Conservation (phyloP, 2,113 vertebrate species). For the Pollachius pollachius region DNA sequence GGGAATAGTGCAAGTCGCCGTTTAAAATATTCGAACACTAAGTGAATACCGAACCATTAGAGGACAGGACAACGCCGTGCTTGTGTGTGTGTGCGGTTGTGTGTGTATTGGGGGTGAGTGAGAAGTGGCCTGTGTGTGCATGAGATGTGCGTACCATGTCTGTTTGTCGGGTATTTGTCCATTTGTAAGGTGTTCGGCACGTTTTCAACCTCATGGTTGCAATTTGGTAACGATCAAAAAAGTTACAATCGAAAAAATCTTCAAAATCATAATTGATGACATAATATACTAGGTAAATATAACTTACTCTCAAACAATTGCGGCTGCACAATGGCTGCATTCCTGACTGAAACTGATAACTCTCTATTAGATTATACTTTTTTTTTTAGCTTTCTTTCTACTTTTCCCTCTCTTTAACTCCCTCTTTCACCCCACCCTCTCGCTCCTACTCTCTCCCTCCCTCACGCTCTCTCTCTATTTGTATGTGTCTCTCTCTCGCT, state of each 20-base stretch:
- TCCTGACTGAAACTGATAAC: too few relatives aligned
- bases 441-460: neutral
- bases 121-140: neutral
- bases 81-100: constrained; percentile 3
- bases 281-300: too few relatives aligned
- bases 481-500: constrained; percentile 10
- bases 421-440: constrained; percentile 32
- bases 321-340: too few relatives aligned
- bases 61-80: neutral
- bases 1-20: constrained; percentile 33
- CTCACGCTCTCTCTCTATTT: neutral
- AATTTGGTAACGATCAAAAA: too few relatives aligned
- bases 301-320: too few relatives aligned
- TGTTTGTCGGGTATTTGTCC: neutral
- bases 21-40: constrained; percentile 31
- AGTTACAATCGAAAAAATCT: too few relatives aligned
- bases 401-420: neutral
- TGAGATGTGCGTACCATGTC: neutral
- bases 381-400: neutral
- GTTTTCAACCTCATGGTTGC: too few relatives aligned
- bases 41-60: constrained; percentile 29
- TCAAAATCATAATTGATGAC: too few relatives aligned
- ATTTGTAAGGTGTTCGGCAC: too few relatives aligned
- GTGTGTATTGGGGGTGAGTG: neutral
- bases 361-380: neutral